Evolutionary conservation across 1,140 invertebrate species (phyloP).

Genomic region (Temnothorax longispinosus): DNA sequence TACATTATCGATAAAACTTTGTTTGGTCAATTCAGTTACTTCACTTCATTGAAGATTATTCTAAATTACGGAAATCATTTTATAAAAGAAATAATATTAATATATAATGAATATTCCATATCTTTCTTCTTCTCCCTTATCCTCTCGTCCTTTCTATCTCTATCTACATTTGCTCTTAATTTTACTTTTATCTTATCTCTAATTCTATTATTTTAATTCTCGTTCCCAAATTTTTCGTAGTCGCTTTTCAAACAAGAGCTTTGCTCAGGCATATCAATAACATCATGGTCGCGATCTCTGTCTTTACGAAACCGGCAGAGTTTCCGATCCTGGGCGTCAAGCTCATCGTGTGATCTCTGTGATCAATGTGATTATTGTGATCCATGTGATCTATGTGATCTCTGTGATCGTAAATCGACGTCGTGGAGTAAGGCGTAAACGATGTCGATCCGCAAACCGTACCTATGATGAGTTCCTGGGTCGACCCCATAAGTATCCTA

Average conservation of each 20-base stretch:
- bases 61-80: conserved; percentile 12
- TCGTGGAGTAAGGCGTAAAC: conserved; percentile 12
- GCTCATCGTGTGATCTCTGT: neutral
- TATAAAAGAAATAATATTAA: conserved; percentile 1
- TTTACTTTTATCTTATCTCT: neutral
- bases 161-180: conserved; percentile 14
- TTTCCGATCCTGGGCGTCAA: neutral
- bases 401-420: conserved; percentile 32
- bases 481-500: conserved; percentile 89
- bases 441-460: conserved; percentile 87
- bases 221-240: neutral
- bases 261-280: neutral
- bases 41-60: neutral
- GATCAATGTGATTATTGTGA: conserved; percentile 18
- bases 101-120: neutral
- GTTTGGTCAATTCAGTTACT: conserved; percentile 2
- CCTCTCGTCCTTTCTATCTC: neutral
- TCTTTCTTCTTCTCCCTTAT: conserved; percentile 4
- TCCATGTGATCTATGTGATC: conserved; percentile 34
- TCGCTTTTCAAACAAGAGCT: conserved; percentile 30
- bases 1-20: neutral
- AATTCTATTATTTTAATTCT: neutral
- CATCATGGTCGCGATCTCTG: neutral
- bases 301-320: neutral
- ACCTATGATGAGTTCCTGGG: conserved; percentile 89